Percentiles rank a stretch among this genome's conserved stretches.
Evolutionary conservation across 1,140 invertebrate species (phyloP).

Genomic region (Papilio xuthus): DNA sequence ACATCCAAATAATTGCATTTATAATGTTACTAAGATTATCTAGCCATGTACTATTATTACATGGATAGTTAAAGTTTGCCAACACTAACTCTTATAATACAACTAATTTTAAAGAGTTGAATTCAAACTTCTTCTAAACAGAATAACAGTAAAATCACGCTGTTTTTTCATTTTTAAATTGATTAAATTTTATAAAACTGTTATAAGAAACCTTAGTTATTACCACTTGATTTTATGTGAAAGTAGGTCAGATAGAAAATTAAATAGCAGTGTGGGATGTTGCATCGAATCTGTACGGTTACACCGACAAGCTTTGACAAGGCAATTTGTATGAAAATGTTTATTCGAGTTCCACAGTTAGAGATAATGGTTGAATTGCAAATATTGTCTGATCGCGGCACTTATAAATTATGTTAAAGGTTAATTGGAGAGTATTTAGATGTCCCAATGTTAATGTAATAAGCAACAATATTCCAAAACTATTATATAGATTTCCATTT

Average conservation of each 20-base stretch:
- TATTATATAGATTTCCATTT: no score
- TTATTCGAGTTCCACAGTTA: slow-evolving; percentile 9
- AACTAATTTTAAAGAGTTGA: no score
- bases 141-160: no score
- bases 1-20: no score
- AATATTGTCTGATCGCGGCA: neutral
- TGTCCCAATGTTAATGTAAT: neutral
- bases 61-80: no score
- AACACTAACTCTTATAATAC: no score
- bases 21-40: no score
- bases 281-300: neutral
- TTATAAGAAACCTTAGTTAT: neutral
- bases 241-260: slow-evolving; percentile 20
- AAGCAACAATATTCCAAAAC: no score
- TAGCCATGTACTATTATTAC: no score
- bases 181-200: no score
- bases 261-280: neutral
- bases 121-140: no score
- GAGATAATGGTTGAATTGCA: neutral
- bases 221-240: neutral
- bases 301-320: slow-evolving; percentile 10
- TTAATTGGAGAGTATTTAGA: neutral
- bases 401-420: neutral
- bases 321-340: slow-evolving; percentile 12
- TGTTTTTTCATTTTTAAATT: no score